Evolutionary conservation across 1,140 invertebrate genomes (phyloP).

Genomic region (Pollicipes pollicipes): DNA sequence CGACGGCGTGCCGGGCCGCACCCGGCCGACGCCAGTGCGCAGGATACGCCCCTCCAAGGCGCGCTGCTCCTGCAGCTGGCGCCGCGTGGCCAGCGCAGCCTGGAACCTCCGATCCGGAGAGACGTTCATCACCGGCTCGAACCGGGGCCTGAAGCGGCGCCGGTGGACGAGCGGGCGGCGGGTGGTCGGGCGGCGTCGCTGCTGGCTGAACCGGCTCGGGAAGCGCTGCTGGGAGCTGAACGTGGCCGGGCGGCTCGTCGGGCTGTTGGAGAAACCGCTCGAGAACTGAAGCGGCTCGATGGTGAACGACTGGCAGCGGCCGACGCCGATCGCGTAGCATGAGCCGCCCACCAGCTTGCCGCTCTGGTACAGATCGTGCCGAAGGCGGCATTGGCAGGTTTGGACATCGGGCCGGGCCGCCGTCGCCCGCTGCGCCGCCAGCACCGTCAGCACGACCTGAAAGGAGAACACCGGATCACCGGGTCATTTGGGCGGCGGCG

Average conservation of each 20-base stretch:
- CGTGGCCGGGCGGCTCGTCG: too few species aligned
- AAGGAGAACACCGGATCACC: too few species aligned
- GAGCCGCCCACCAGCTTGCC: too few species aligned
- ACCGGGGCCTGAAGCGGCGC: neutral
- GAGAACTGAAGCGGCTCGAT: neutral
- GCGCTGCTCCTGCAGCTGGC: neutral
- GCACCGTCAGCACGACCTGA: neutral
- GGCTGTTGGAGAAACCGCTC: neutral
- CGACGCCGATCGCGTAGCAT: neutral
- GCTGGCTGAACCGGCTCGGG: neutral
- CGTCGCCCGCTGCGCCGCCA: neutral
- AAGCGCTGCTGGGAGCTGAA: neutral
- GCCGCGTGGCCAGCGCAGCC: neutral
- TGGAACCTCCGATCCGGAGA: neutral
- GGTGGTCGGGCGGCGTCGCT: too few species aligned
- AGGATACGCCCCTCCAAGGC: neutral
- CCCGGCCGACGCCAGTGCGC: neutral
- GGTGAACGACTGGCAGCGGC: neutral
- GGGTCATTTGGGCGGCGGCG: too few species aligned
- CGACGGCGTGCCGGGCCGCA: neutral
- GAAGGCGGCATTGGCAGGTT: too few species aligned
- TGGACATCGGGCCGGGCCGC: too few species aligned
- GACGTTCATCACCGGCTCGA: neutral
- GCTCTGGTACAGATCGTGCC: too few species aligned
- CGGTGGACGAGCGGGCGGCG: too few species aligned